These are phyloP conservation scores for Odobenus rosmarus DNA, from an alignment of 2,113 vertebrate species.

Conservation along the genomic window DNA sequence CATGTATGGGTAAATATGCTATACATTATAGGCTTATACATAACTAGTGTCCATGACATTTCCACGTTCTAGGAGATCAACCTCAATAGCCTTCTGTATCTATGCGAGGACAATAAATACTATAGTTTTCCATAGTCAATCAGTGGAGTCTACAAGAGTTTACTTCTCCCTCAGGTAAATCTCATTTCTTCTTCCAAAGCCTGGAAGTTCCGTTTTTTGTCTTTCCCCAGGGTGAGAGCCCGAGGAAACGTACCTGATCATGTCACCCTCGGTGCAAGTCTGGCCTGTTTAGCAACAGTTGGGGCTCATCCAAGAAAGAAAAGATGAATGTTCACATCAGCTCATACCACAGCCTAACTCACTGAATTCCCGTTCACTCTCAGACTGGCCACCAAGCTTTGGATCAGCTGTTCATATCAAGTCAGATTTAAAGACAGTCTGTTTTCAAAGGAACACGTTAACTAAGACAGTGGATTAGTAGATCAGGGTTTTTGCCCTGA, in stretches of 20 bases:
- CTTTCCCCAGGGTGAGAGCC: background rate
- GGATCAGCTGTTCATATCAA: background rate
- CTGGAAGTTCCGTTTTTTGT: background rate
- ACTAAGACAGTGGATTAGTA: background rate
- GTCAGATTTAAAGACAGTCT: background rate
- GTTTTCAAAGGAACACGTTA: background rate
- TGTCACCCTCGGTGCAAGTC: background rate
- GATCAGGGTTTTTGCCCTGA: background rate
- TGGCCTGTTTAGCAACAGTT: background rate
- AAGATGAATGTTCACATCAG: too few species aligned
- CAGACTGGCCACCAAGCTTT: background rate
- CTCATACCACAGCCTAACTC: too few species aligned
- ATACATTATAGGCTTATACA: background rate
- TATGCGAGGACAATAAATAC: background rate
- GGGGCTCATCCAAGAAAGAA: background rate
- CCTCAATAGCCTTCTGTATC: background rate
- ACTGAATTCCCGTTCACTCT: rapidly evolving
- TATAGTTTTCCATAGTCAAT: background rate
- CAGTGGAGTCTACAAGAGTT: too few species aligned
- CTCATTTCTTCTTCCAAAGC: background rate
- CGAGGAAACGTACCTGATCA: rapidly evolving
- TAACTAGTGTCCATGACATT: background rate
- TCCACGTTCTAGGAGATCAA: background rate
- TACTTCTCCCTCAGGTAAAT: background rate
- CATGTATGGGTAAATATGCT: rapidly evolving